A percentile compares a stretch with the other conserved stretches of the same genome.
Evolutionary conservation across 1,140 invertebrate species (phyloP).

Genomic region (Atta colombica): DNA sequence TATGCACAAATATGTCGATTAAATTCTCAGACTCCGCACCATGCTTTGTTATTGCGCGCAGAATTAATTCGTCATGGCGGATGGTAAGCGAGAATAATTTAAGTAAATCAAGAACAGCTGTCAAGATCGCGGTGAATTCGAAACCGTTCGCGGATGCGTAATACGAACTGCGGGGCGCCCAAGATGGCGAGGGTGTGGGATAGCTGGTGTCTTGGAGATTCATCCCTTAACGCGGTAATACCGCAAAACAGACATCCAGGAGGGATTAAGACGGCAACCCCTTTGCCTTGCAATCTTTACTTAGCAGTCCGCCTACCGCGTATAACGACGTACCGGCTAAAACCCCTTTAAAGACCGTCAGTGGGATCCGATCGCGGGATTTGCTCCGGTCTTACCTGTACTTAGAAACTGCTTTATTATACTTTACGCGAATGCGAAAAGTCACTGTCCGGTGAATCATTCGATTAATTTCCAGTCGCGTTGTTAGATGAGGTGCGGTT

Average conservation of each 20-base stretch:
- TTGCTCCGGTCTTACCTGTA: conserved; percentile 71
- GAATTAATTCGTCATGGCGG: conserved; percentile 50
- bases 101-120: conserved; percentile 57
- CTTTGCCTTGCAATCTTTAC: conserved; percentile 76
- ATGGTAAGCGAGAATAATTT: conserved; percentile 60
- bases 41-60: conserved; percentile 39
- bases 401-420: conserved; percentile 51
- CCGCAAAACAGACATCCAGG: conserved; percentile 81
- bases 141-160: conserved; percentile 68
- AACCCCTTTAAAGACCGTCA: conserved; percentile 77
- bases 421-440: conserved; percentile 16
- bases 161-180: conserved; percentile 14
- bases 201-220: conserved; percentile 73
- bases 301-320: conserved; percentile 63
- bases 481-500: background rate
- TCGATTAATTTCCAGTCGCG: background rate
- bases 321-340: conserved; percentile 76
- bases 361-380: conserved; percentile 77
- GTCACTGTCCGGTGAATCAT: conserved; percentile 13
- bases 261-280: conserved; percentile 81
- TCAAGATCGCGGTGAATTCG: conserved; percentile 65
- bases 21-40: conserved; percentile 20
- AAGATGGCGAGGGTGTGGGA: conserved; percentile 35
- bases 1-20: conserved; percentile 26
- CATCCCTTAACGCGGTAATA: conserved; percentile 81